Percentiles rank a stretch among this genome's conserved stretches.
These are phyloP conservation scores for Phalacrocorax brasilianus DNA, from an alignment of 2,113 vertebrate species.

Conservation along the genomic window DNA sequence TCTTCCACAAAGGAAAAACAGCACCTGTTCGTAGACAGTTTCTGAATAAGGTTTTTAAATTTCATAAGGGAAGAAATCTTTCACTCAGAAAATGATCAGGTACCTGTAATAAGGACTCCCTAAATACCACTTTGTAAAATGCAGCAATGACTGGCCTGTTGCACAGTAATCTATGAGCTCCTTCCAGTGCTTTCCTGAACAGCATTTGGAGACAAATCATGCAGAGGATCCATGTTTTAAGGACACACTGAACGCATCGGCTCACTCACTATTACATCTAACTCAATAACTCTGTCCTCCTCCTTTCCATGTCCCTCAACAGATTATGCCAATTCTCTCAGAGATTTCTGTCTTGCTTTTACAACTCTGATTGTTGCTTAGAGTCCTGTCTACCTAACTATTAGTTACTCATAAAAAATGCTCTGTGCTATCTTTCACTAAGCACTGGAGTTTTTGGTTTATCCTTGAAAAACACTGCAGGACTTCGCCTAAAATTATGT, in stretches of 20 bases:
- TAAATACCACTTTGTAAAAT: slow-evolving; percentile 1
- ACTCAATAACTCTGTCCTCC: not conserved
- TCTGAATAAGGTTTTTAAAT: not conserved
- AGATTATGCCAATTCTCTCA: not conserved
- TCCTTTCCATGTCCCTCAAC: not conserved
- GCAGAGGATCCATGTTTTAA: not conserved
- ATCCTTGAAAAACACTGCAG: not conserved
- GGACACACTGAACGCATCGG: not conserved
- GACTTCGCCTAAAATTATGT: not conserved
- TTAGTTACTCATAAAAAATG: not conserved
- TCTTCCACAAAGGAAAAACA: not conserved
- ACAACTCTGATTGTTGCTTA: not conserved
- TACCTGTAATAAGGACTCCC: not conserved
- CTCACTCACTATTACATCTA: not conserved
- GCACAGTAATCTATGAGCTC: not conserved
- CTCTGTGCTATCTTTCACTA: not conserved
- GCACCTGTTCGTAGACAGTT: not conserved
- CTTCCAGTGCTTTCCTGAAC: not conserved
- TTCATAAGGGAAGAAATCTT: not conserved
- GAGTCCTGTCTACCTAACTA: not conserved
- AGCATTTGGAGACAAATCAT: not conserved
- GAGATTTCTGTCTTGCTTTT: not conserved
- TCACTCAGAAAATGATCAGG: not conserved
- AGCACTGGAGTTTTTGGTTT: not conserved
- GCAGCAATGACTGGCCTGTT: not conserved